Percentiles rank a stretch among this genome's conserved stretches.
phyloP scores from a whole-genome alignment of 2,888 invertebrate genomes.

The Dasypolia templi region DNA sequence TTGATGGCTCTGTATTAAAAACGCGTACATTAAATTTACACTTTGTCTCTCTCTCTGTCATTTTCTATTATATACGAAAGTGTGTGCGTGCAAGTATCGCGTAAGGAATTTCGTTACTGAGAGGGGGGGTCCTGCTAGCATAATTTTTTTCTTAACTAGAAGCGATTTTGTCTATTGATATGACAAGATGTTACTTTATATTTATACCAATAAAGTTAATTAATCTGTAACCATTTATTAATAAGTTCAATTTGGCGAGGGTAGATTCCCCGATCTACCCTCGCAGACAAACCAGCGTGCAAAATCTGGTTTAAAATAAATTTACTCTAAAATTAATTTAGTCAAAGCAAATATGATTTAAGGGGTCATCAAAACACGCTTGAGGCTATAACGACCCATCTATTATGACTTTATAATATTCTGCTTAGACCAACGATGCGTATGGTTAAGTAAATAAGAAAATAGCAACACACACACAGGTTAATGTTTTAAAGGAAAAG shows the following conservation, averaged over 20 bases:
- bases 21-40: no score
- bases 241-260: not conserved
- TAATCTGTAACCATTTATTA: not conserved
- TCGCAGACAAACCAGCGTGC: not conserved
- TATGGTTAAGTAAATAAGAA: no score
- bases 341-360: constrained; percentile 69
- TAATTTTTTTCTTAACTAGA: no score
- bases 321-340: constrained; percentile 68
- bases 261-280: no score
- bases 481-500: no score
- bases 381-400: constrained; percentile 61
- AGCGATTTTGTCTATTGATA: not conserved
- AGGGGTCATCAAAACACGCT: constrained; percentile 71
- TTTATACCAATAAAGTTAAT: not conserved
- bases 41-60: no score
- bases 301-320: constrained; percentile 52
- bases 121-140: accelerated
- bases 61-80: no score
- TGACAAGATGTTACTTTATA: not conserved
- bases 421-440: constrained; percentile 34
- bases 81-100: no score
- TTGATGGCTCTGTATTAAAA: no score
- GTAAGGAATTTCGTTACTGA: no score
- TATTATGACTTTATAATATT: constrained; percentile 52
- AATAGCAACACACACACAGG: no score